phyloP scores from a whole-genome alignment of 2,113 vertebrate genomes.

The Accipiter virgatus region DNA sequence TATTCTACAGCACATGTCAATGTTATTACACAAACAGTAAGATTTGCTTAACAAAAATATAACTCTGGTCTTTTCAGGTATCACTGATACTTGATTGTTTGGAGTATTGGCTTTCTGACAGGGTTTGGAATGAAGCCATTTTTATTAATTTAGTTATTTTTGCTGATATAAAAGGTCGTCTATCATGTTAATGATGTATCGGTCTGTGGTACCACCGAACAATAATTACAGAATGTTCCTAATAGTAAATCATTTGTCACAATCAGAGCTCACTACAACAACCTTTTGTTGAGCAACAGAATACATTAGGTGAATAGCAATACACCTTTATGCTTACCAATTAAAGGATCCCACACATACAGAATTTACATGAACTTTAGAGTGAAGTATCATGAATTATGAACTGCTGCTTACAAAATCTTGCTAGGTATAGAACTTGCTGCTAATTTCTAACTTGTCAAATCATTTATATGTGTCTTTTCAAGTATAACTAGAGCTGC shows the following conservation, averaged over 20 bases:
- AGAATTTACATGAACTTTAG: conserved; percentile 46
- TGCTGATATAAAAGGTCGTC: conserved; percentile 87
- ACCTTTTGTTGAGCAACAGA: conserved; percentile 78
- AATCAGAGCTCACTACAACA: conserved; percentile 78
- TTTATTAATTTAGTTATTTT: conserved; percentile 92
- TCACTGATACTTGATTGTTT: conserved; percentile 78
- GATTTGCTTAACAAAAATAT: conserved; percentile 71
- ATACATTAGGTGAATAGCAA: conserved; percentile 79
- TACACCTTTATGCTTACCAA: conserved; percentile 74
- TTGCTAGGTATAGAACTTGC: conserved; percentile 57
- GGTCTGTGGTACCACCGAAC: conserved; percentile 82
- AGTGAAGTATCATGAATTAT: conserved; percentile 65
- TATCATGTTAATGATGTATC: conserved; percentile 87
- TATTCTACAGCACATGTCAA: conserved; percentile 41
- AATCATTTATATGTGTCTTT: conserved; percentile 68
- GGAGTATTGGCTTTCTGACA: conserved; percentile 84
- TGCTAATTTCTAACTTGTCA: conserved; percentile 69
- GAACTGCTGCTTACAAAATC: conserved; percentile 41
- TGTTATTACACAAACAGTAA: conserved; percentile 66
- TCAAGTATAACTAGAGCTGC: conserved; percentile 67
- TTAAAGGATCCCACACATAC: conserved; percentile 59
- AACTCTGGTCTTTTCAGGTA: conserved; percentile 71
- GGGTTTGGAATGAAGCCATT: conserved; percentile 85
- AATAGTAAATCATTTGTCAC: conserved; percentile 89
- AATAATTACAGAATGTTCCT: conserved; percentile 89